Evolutionary conservation across 2,113 vertebrate genomes (phyloP), one percentile per base, ranked within the genome.

Genomic region (Erythrocercus mccallii): DNA sequence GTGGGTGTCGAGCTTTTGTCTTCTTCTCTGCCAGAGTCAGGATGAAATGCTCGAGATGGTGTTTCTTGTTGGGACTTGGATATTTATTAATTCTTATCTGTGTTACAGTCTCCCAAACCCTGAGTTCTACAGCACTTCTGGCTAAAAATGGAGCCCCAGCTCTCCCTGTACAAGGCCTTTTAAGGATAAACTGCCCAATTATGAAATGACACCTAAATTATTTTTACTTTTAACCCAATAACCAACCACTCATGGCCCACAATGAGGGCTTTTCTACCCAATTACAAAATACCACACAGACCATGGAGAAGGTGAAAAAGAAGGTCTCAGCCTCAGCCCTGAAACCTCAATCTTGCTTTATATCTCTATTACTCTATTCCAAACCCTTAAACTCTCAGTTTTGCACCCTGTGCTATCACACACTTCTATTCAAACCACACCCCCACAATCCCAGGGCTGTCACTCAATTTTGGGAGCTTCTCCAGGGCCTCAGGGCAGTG

Each of bases 261-360:
- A 57, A 15, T 57, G 13, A 0, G 4, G 54, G 23, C 3, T 57
- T n/a, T 57, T 15, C 33, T n/a, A 3, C 2, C 33, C 33, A 22
- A n/a, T n/a, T 56, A 56, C 31, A 57, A 57, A 56, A 57, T 3
- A 14, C 21, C 33, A 33, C 54, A 20, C 21, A 56, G 20, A 57
- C 3, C 13, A 15, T 22, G 54, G 8, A n/a, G 31, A 15, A 23
- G 33, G 9, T n/a, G 54, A 10, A n/a, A n/a, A 57, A n/a, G 33
- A 23, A 57, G 33, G 54, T 22, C 20, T 57, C 42, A 3, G 13
- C 33, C 54, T 15, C 3, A 2, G 6, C 54, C 33, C 54, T n/a
- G n/a, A 15, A 10, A 33, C 33, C 33, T n/a, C 54, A 33, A 57
- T 6, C 54, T n/a, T 57, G 54, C 33, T 57, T 57, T n/a, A n/a